Evolutionary conservation across 2,113 vertebrate genomes (phyloP), one percentile per base, ranked within the genome.

Genomic region (Cygnus atratus): DNA sequence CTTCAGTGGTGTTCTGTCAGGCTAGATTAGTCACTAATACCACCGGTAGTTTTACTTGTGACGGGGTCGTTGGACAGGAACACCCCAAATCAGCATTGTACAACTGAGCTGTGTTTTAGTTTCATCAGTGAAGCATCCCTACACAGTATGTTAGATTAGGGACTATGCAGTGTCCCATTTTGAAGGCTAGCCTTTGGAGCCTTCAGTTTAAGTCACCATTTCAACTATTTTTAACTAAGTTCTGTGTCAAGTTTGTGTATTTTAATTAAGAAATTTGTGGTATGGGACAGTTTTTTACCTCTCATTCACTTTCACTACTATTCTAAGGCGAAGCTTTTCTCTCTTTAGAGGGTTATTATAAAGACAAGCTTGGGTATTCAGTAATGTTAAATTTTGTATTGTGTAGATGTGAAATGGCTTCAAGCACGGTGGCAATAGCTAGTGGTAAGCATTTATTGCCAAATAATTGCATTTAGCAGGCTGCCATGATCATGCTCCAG

Each of bases 401-500:
- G 66, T 26, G 20, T 17, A 48, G 86, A 15, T 79, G 65, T 83
- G 2, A 24, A 67, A 24, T 24, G 62, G 20, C 50, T 87, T 87
- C 12, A 9, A 26, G 58, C 24, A 26, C 4, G 72, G 46, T 8
- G 72, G 46, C 6, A 75, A 78, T 15, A 88, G 63, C 59, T 29
- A 22, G 76, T 22, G 20, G 50, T 37, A 48, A 41, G 39, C 10
- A 25, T 37, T 5, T 44, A 13, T 58, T 79, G 79, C 63, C 10
- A 25, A 87, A 48, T 81, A 84, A 87, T 86, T 88, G n/a, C 55
- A 70, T 91, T 95, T 80, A 86, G 55, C 78, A 78, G 71, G 50
- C 83, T 28, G 1, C 20, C 18, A 1, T 81, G 62, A 22, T 52
- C 33, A 10, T 55, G 63, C 77, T 87, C 41, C 68, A 65, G 44